Base-by-base conservation (phyloP, 2,113 vertebrate genomes). In the Labeo rohita region DNA sequence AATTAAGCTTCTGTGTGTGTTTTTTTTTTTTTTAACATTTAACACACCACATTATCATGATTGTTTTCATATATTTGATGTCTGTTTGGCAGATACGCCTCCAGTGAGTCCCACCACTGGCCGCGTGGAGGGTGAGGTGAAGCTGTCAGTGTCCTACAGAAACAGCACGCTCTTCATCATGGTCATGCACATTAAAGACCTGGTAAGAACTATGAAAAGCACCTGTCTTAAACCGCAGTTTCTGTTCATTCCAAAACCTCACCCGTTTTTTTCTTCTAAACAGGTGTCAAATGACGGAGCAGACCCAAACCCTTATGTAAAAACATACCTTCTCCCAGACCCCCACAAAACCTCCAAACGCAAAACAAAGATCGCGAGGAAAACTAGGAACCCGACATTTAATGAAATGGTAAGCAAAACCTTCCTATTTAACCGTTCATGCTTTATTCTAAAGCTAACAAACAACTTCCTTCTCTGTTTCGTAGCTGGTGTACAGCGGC, bases 121-220 rank as follows among this genome's bases (percentile, higher is more conserved):
- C 68, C 97, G 96, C 84, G 96, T 99, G 82, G 98, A 97, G 91
- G 98, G 98, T 90, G 97, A 98, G 91, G 97, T 99, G 89, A 99
- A 99, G 89, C 91, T 99, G 3, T 99, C 98, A 0, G 92, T 99
- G 90, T 99, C 98, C 36, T 99, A 99, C 86, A 95, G 98, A 93
- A 99, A 99, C 88, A 95, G 96, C 87, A 99, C 96, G 23, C 97
- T 99, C 0, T 99, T 99, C 94, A 97, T 99, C 94, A 99, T 99
- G 98, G 97, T 99, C 90, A 99, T 99, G 98, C 98, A 99, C 94
- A 99, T 99, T 91, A 96, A 96, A 94, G 98, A 99, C 87, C 94
- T 99, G 93, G 96, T 97, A 93, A 94, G 95, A 54, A 50, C 28
- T 68, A 1, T 28, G n/a, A 50, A 23, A 3, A 28, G 76, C 15